Percentiles rank a stretch among this genome's conserved stretches.
Conservation (phyloP, 2,888 invertebrate species). For the Euplagia quadripunctaria region DNA sequence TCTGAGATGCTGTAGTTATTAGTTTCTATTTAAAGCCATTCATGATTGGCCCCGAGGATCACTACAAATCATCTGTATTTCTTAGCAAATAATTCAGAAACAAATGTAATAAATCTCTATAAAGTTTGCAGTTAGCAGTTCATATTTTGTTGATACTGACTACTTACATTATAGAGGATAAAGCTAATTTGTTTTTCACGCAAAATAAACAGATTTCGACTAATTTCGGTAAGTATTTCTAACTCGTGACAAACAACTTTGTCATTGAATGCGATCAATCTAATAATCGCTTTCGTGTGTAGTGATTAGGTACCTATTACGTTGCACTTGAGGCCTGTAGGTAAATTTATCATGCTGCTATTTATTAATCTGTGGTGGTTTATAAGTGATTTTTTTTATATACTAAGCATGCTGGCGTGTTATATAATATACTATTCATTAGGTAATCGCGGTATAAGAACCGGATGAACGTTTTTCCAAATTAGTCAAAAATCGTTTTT, state of each 20-base stretch:
- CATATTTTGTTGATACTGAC: not conserved
- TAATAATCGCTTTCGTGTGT: not conserved
- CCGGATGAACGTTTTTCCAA: too few relatives aligned
- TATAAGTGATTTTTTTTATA: not conserved
- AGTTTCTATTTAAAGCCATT: not conserved
- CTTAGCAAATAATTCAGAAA: slow-evolving; percentile 20
- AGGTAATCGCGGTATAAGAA: too few relatives aligned
- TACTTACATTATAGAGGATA: not conserved
- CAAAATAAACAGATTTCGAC: not conserved
- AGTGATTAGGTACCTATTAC: not conserved
- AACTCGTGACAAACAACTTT: not conserved
- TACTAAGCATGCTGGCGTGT: not conserved
- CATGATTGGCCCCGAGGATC: slow-evolving; percentile 30
- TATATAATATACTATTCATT: too few relatives aligned
- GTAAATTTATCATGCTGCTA: not conserved
- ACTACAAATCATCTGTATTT: slow-evolving; percentile 29
- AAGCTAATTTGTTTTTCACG: not conserved
- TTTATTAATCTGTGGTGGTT: not conserved
- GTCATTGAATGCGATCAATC: not conserved
- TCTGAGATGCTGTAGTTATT: too few relatives aligned
- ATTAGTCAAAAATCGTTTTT: too few relatives aligned
- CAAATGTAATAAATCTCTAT: slow-evolving; percentile 25
- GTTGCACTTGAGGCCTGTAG: not conserved
- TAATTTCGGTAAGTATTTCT: not conserved
- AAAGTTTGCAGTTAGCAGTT: not conserved